Evolutionary conservation across 2,113 vertebrate species (phyloP).

Genomic region (Amazona vittata): DNA sequence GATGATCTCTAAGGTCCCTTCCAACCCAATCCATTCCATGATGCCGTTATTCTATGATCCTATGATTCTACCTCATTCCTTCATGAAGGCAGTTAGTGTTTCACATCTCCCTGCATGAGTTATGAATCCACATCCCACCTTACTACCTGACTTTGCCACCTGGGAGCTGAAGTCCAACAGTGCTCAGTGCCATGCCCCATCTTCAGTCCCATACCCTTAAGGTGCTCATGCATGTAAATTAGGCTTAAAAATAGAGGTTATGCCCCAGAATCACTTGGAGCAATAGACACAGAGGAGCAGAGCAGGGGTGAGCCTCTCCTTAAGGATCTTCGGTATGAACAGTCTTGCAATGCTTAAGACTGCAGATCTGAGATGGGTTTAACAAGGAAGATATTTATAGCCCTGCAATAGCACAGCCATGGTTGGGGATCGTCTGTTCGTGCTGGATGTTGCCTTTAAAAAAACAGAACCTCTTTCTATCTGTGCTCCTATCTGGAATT

Average conservation of each 20-base stretch:
- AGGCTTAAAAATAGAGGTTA: neutral
- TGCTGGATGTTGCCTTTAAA: neutral
- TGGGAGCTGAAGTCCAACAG: neutral
- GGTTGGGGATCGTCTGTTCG: neutral
- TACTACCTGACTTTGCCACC: too few relatives aligned
- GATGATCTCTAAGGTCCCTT: neutral
- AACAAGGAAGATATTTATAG: neutral
- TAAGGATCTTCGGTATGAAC: neutral
- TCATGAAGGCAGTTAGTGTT: fast-evolving
- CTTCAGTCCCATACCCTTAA: neutral
- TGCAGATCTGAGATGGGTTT: neutral
- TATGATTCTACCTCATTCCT: neutral
- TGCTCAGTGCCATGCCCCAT: fast-evolving
- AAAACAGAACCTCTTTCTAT: neutral
- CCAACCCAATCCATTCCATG: neutral
- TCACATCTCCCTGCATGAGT: neutral
- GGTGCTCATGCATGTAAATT: neutral
- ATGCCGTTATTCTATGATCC: neutral
- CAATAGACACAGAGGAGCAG: neutral
- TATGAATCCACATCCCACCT: neutral
- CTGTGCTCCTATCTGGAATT: neutral
- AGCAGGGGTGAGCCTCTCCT: neutral
- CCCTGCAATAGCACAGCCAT: neutral
- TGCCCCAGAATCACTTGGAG: neutral
- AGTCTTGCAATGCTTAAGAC: neutral